Percentiles rank a stretch among this genome's conserved stretches.
Evolutionary conservation across 2,888 invertebrate species (phyloP).

Genomic region (Cantharis lateralis): DNA sequence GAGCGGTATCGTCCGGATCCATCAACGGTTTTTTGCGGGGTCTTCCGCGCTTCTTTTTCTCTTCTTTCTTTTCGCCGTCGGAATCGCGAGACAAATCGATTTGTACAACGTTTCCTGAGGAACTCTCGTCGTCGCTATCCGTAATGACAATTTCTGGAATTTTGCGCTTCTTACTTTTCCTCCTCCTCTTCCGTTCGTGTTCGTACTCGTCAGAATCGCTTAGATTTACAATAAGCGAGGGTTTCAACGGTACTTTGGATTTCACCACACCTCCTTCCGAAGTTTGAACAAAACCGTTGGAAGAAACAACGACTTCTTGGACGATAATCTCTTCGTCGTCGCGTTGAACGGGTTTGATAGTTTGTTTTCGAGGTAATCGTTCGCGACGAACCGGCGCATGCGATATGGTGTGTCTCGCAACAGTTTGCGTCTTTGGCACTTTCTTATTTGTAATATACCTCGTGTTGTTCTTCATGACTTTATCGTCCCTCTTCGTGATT

Average conservation of each 20-base stretch:
- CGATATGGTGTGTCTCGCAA: constrained; percentile 50
- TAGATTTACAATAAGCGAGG: constrained; percentile 47
- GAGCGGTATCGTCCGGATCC: neutral
- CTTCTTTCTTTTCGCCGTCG: constrained; percentile 19
- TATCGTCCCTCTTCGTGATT: constrained; percentile 37
- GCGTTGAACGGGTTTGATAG: constrained; percentile 52
- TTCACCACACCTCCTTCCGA: constrained; percentile 36
- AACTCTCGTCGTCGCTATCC: constrained; percentile 38
- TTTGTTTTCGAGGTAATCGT: constrained; percentile 53
- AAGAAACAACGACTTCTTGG: constrained; percentile 51
- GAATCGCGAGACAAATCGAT: constrained; percentile 41
- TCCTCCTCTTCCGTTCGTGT: constrained; percentile 27
- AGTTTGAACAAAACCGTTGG: constrained; percentile 48
- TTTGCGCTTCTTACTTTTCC: constrained; percentile 28
- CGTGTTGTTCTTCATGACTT: constrained; percentile 34
- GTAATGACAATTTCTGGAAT: constrained; percentile 37
- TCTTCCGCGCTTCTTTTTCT: constrained; percentile 15
- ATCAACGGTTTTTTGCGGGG: constrained; percentile 6
- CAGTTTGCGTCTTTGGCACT: constrained; percentile 42
- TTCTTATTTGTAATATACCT: constrained; percentile 45
- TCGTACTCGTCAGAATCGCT: constrained; percentile 49
- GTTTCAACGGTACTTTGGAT: constrained; percentile 33
- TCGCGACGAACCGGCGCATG: constrained; percentile 50
- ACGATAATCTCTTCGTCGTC: constrained; percentile 53
- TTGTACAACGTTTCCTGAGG: constrained; percentile 38